Evolutionary conservation across 2,888 invertebrate species (phyloP), one percentile per base, ranked within the genome.

Genomic region (Nowickia ferox): DNA sequence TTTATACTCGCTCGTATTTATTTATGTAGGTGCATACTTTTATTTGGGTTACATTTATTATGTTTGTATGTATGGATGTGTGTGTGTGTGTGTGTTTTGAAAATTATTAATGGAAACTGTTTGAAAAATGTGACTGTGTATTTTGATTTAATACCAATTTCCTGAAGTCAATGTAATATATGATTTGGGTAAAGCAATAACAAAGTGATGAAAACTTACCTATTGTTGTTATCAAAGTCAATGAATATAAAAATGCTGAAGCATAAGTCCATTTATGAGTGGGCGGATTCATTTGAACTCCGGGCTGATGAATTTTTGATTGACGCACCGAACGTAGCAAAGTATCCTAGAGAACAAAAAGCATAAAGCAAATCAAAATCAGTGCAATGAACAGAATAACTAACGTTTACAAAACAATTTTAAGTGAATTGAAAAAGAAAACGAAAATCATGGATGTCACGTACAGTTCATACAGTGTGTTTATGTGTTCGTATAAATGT

Each of bases 211-310:
- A 44, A 68, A 59, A 86, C 96, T 95, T 93, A 98, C 98, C 98
- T 89, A 98, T 98, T 53, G 98, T 98, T 10, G 98, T 98, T 91
- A 98, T 98, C 88, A 98, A 95, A 19, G 98, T 98, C 89, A 98
- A 94, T 40, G 98, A 98, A 92, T 98, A 98, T 69, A 98, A 94
- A 91, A 98, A 97, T 88, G 98, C 97, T 88, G 97, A 97, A 87
- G 97, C 96, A 93, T 98, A 97, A 65, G 97, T 97, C 98, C 98
- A 98, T 89, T 96, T 94, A 91, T 96, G 96, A 88, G 95, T 93
- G 74, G 92, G 92, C 69, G 92, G 92, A 90, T 89, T 92, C 92
- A 90, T 92, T 88, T 91, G 92, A 44, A 91, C 89, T 51, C 94
- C 93, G 13, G 92, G 92, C 82, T 93, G 93, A 89, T 92, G 92